A percentile compares a stretch with the other conserved stretches of the same genome.
Conservation (phyloP, 2,888 invertebrate species). For the Catocala sponsa region DNA sequence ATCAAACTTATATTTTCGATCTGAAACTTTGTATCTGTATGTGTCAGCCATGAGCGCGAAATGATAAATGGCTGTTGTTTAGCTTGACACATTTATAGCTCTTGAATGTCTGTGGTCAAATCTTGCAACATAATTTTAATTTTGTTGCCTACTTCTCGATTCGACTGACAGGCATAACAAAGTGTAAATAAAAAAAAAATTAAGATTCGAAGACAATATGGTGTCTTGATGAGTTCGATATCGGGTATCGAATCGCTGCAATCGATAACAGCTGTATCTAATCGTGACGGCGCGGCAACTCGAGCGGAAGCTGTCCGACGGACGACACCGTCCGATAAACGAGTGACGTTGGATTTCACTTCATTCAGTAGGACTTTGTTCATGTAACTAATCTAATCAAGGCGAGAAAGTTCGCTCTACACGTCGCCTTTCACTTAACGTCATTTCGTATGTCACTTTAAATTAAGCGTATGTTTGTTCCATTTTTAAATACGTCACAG, state of each 20-base stretch:
- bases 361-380: constrained; percentile 23
- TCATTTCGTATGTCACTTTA: neutral
- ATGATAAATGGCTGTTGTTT: neutral
- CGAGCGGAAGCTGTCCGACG: constrained; percentile 64
- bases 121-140: neutral
- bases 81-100: neutral
- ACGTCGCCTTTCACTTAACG: constrained; percentile 25
- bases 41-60: neutral
- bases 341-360: constrained; percentile 34
- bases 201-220: neutral
- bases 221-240: constrained; percentile 23
- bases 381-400: constrained; percentile 14
- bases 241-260: constrained; percentile 41
- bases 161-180: too few relatives aligned
- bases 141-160: too few relatives aligned
- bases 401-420: constrained; percentile 24
- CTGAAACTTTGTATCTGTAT: too few relatives aligned
- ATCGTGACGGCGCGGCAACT: constrained; percentile 53
- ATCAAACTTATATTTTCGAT: too few relatives aligned
- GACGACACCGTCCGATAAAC: constrained; percentile 48
- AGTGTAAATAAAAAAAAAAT: constrained; percentile 1
- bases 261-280: constrained; percentile 55
- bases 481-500: neutral
- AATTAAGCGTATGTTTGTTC: constrained; percentile 2
- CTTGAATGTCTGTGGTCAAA: neutral